A percentile compares a stretch with the other conserved stretches of the same genome.
Evolutionary conservation across 92 coral and sea anemone genomes (phyloP).

Genomic region (Heteractis magnifica): DNA sequence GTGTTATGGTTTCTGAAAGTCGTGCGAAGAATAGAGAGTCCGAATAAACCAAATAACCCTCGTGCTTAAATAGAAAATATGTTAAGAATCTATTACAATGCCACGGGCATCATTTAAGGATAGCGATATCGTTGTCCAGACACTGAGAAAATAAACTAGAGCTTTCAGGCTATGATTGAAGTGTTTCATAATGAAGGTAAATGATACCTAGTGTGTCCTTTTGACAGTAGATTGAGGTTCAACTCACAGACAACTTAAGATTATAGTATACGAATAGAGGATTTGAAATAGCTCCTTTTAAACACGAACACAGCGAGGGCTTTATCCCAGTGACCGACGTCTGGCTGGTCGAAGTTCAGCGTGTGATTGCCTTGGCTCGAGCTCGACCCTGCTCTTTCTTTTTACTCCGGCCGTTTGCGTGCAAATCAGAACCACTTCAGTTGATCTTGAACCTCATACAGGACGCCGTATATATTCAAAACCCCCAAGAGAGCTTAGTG

Average conservation of each 20-base stretch:
- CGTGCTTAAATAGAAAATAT: background rate
- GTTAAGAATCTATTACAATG: background rate
- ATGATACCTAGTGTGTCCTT: background rate
- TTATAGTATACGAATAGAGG: background rate
- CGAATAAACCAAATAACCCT: background rate
- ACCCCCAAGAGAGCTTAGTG: background rate
- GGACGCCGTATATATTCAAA: background rate
- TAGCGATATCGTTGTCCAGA: background rate
- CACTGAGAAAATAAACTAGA: constrained; percentile 5
- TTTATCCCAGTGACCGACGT: too few species aligned
- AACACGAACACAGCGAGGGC: background rate
- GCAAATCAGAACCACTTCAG: background rate
- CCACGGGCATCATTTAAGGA: background rate
- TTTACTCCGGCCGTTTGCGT: background rate
- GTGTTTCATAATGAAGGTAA: background rate
- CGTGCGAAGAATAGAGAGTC: background rate
- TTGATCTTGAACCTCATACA: background rate
- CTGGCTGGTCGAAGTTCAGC: too few species aligned
- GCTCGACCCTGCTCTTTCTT: background rate
- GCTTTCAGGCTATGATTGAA: background rate
- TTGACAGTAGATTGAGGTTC: background rate
- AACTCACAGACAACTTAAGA: background rate
- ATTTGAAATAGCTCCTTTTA: background rate
- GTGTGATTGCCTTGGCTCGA: background rate
- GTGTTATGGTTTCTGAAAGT: background rate